phyloP scores from a whole-genome alignment of 2,113 vertebrate species.

The Argyrosomus japonicus region DNA sequence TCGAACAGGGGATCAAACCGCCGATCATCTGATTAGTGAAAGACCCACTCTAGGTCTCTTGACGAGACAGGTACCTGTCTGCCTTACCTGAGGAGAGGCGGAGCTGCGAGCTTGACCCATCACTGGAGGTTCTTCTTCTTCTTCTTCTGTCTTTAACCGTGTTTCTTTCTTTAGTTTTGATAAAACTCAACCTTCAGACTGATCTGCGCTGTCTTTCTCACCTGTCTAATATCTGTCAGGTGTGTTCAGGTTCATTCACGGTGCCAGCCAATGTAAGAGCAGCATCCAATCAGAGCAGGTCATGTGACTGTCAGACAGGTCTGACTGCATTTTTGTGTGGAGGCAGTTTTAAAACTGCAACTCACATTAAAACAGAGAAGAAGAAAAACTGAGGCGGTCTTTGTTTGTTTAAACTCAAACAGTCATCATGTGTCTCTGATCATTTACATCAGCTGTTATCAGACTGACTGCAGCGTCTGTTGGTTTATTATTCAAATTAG shows the following conservation, averaged over 20 bases:
- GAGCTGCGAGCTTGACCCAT: slow-evolving; percentile 61
- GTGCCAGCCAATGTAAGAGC: slow-evolving; percentile 4
- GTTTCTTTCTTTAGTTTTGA: too few relatives aligned
- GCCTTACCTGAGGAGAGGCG: slow-evolving; percentile 59
- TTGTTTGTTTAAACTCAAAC: too few relatives aligned
- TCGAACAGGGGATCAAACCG: too few relatives aligned
- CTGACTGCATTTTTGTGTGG: slow-evolving; percentile 43
- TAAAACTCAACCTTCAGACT: neutral
- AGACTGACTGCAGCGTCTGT: too few relatives aligned
- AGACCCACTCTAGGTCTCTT: too few relatives aligned
- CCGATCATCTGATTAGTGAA: too few relatives aligned
- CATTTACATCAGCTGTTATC: too few relatives aligned
- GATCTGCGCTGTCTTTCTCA: neutral
- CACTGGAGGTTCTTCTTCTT: neutral
- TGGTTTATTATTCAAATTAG: too few relatives aligned
- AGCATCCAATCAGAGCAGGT: neutral
- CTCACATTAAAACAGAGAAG: neutral
- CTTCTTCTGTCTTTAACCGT: neutral
- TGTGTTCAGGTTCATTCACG: neutral
- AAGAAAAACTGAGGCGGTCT: neutral
- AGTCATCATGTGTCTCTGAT: too few relatives aligned
- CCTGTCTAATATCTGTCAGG: slow-evolving; percentile 1
- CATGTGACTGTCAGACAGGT: slow-evolving; percentile 46
- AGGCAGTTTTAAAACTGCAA: neutral
- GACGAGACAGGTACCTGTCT: too few relatives aligned